Evolutionary conservation across 1,140 invertebrate genomes (phyloP).

Genomic region (Drosophila ohnishii): DNA sequence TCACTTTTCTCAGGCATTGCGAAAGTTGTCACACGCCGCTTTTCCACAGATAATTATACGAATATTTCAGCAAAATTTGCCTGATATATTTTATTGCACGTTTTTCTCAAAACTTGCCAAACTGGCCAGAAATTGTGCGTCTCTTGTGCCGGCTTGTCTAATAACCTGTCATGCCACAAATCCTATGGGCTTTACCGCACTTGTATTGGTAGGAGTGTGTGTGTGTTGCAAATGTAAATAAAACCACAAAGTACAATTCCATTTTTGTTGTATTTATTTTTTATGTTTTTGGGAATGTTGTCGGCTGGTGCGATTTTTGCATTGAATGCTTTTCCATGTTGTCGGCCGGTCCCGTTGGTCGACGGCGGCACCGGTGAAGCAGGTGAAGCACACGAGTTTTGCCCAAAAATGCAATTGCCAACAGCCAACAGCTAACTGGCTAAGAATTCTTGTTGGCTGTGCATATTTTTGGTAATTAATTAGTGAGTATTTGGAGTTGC

Average conservation of each 20-base stretch:
- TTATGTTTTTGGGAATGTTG: constrained; percentile 66
- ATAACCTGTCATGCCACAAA: constrained; percentile 81
- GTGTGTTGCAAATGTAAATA: constrained; percentile 72
- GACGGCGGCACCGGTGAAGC: constrained; percentile 18
- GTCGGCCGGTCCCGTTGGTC: constrained; percentile 45
- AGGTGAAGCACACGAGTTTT: constrained; percentile 60
- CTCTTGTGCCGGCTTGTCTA: constrained; percentile 64
- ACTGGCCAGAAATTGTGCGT: constrained; percentile 74
- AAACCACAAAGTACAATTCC: constrained; percentile 71
- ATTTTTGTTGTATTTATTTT: constrained; percentile 36
- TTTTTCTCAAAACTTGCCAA: constrained; percentile 58
- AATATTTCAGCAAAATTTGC: constrained; percentile 46
- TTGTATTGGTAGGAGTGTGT: constrained; percentile 22
- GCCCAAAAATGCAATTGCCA: constrained; percentile 47
- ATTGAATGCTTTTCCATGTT: constrained; percentile 77
- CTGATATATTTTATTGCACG: constrained; percentile 43
- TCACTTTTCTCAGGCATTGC: constrained; percentile 35
- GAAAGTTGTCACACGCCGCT: constrained; percentile 65
- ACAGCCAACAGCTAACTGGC: constrained; percentile 41
- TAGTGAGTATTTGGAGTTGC: constrained; percentile 63
- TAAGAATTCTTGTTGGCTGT: constrained; percentile 54
- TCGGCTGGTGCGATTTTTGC: constrained; percentile 67
- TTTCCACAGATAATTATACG: constrained; percentile 42
- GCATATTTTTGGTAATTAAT: constrained; percentile 76
- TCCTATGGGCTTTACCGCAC: constrained; percentile 39